Evolutionary conservation across 1,140 invertebrate species (phyloP).

Genomic region (Meloidogyne exigua): DNA sequence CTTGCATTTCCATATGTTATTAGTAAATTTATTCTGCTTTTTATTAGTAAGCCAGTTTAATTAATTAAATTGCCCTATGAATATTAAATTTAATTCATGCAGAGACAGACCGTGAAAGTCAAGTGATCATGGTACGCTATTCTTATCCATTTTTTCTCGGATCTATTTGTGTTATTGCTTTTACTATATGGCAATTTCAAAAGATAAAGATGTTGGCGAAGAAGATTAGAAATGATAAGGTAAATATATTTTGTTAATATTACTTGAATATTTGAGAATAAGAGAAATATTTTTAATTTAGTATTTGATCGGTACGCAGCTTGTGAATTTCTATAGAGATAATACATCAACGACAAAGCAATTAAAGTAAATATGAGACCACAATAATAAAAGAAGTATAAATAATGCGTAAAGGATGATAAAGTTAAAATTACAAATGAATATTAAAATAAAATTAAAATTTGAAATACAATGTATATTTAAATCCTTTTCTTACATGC

Average conservation of each 20-base stretch:
- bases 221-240: slow-evolving; percentile 97
- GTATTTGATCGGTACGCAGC: slow-evolving; percentile 70
- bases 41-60: slow-evolving; percentile 39
- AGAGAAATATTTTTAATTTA: not conserved
- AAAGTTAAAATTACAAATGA: too few species aligned
- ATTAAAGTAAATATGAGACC: not conserved
- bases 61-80: not conserved
- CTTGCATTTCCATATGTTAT: slow-evolving; percentile 52
- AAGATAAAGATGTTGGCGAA: slow-evolving; percentile 92
- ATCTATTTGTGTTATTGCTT: slow-evolving; percentile 71
- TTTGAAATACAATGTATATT: too few species aligned
- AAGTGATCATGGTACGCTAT: slow-evolving; percentile 78
- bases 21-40: slow-evolving; percentile 33
- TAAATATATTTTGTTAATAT: too few species aligned
- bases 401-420: too few species aligned
- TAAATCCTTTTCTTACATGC: too few species aligned
- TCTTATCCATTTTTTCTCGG: slow-evolving; percentile 86
- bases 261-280: too few species aligned
- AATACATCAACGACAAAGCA: slow-evolving; percentile 21
- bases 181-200: slow-evolving; percentile 77
- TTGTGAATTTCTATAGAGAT: slow-evolving; percentile 76
- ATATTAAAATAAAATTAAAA: too few species aligned
- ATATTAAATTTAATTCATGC: not conserved
- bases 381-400: not conserved
- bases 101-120: slow-evolving; percentile 68